Evolutionary conservation across 2,113 vertebrate species (phyloP), one percentile per base, ranked within the genome.

Genomic region (Aix galericulata): DNA sequence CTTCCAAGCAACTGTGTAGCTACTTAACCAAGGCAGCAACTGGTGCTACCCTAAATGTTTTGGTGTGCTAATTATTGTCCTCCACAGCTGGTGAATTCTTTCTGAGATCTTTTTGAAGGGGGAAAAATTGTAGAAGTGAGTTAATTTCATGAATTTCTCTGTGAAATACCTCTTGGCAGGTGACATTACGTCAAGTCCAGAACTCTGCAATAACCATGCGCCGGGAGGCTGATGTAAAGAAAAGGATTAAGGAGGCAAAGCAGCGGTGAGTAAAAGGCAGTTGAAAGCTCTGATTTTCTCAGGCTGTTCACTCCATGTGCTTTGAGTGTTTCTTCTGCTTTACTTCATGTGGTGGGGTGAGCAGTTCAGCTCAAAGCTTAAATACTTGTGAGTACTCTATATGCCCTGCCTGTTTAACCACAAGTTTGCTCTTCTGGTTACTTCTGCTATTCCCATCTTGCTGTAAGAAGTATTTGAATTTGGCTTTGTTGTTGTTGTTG

Each of bases 171-270:
- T 38, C 12, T 83, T 92, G 97, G 23, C 48, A 99, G 99, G 97
- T 98, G 38, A 98, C 96, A 21, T 73, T 99, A 31, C 98, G 99
- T 44, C 99, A 99, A 66, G 98, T 98, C 63, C 99, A 99, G 90
- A 99, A 99, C 94, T 95, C 98, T 0, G 99, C 99, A 58, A 98
- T 98, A 89, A 99, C 98, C 71, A 93, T 99, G 63, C 98, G 98
- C 50, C 97, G 98, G 77, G 99, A 99, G 91, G 99, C 99, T 23
- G 99, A 99, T 2, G 98, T 99, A 92, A 99, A 99, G 97, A 99
- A 98, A 92, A 99, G 98, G 76, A 98, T 99, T 94, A 98, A 98
- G 21, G 99, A 99, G 44, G 98, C 99, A 58, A 99, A 99, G 95
- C 99, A 99, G 86, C 98, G 98, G 99, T 99, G 96, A 95, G 96